A percentile compares a stretch with the other conserved stretches of the same genome.
Conservation (phyloP, 2,888 invertebrate genomes). For the Parascotia fuliginaria region DNA sequence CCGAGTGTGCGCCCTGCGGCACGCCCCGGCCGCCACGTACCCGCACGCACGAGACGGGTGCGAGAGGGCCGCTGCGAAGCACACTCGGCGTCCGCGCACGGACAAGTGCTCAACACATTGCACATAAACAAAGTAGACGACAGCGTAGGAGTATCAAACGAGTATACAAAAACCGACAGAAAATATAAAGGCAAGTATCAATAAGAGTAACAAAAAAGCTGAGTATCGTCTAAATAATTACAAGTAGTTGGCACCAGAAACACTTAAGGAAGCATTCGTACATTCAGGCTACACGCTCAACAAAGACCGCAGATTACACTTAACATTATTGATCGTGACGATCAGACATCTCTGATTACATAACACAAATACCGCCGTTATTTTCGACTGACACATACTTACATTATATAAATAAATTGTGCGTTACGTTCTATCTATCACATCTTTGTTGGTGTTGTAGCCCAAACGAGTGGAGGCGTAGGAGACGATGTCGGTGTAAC, state of each 20-base stretch:
- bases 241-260: conserved; percentile 51
- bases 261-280: conserved; percentile 34
- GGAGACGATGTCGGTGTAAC: conserved; percentile 1
- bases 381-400: too few species aligned
- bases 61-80: too few species aligned
- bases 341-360: too few species aligned
- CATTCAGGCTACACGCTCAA: conserved; percentile 26
- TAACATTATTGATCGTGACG: too few species aligned
- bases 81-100: neutral
- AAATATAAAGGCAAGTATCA: conserved; percentile 36
- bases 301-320: neutral
- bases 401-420: conserved; percentile 10
- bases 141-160: conserved; percentile 30
- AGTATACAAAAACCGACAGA: conserved; percentile 34
- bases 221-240: conserved; percentile 22
- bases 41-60: too few species aligned
- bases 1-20: neutral
- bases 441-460: conserved; percentile 32
- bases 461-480: conserved; percentile 13
- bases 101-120: conserved; percentile 12
- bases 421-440: conserved; percentile 23
- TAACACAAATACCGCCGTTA: too few species aligned
- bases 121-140: conserved; percentile 25
- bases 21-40: neutral
- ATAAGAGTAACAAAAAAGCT: conserved; percentile 24